Evolutionary conservation across 2,888 invertebrate species (phyloP).

Genomic region (Sceliomorpha sp.): DNA sequence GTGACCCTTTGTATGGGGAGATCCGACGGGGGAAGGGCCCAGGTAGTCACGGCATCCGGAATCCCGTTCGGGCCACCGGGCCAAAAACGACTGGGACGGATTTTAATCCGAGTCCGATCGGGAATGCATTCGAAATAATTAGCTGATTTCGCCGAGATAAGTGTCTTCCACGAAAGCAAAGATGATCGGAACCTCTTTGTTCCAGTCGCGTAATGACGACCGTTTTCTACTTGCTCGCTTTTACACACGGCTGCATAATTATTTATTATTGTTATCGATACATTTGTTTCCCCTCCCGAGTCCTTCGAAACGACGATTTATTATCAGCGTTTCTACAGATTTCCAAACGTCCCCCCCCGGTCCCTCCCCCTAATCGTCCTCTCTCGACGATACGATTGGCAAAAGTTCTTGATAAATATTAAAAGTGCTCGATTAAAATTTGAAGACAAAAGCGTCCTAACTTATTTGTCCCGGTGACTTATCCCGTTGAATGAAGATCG

Average conservation of each 20-base stretch:
- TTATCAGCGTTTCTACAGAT: too few species aligned
- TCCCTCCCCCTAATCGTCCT: too few species aligned
- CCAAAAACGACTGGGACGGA: slow-evolving; percentile 72
- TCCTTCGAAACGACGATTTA: background rate
- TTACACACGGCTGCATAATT: slow-evolving; percentile 36
- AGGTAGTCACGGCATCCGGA: slow-evolving; percentile 79
- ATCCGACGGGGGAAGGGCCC: slow-evolving; percentile 73
- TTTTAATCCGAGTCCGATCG: slow-evolving; percentile 76
- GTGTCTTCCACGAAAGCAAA: slow-evolving; percentile 63
- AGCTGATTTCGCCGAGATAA: slow-evolving; percentile 77
- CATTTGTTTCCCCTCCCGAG: slow-evolving; percentile 6
- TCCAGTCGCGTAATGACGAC: slow-evolving; percentile 56
- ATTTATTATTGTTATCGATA: slow-evolving; percentile 38
- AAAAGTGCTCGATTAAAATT: too few species aligned
- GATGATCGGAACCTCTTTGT: slow-evolving; percentile 59
- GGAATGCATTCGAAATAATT: slow-evolving; percentile 80
- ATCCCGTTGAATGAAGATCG: slow-evolving; percentile 7
- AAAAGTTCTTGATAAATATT: too few species aligned
- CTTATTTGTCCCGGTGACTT: slow-evolving; percentile 2
- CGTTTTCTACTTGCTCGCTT: slow-evolving; percentile 35
- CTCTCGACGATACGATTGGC: too few species aligned
- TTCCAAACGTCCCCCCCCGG: too few species aligned
- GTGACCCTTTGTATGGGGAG: slow-evolving; percentile 66
- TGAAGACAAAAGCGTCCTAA: background rate
- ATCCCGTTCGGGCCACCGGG: slow-evolving; percentile 68